These are phyloP conservation scores for Neodontobutis hainanensis DNA, from an alignment of 2,113 vertebrate species.

Conservation along the genomic window DNA sequence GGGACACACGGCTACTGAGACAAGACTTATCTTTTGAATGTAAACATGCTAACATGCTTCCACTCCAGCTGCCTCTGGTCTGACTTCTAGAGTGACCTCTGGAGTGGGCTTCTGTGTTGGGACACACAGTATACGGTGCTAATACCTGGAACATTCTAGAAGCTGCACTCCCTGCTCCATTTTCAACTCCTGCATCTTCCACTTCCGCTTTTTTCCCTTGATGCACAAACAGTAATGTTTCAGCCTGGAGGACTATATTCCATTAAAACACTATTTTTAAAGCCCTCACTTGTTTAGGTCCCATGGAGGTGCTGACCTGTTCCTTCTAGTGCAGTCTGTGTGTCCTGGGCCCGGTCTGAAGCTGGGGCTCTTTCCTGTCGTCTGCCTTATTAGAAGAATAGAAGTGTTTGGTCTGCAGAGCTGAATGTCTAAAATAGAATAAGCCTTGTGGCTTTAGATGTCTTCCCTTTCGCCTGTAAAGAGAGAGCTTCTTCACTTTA, in stretches of 20 bases:
- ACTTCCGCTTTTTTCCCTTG: background rate
- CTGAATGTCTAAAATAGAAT: too few relatives aligned
- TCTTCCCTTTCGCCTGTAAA: too few relatives aligned
- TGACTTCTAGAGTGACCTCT: conserved; percentile 6
- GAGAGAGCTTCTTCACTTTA: too few relatives aligned
- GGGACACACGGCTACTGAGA: conserved; percentile 25
- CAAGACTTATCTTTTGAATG: conserved; percentile 37
- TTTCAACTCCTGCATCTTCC: background rate
- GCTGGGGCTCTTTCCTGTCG: conserved; percentile 20
- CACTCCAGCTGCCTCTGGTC: conserved; percentile 52
- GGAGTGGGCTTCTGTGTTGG: conserved; percentile 33
- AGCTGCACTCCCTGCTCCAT: conserved; percentile 9
- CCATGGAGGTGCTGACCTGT: conserved; percentile 10
- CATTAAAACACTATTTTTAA: conserved; percentile 15
- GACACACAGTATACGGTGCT: conserved; percentile 63
- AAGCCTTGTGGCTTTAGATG: background rate
- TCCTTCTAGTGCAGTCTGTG: too few relatives aligned
- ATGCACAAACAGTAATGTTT: background rate
- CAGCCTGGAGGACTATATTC: background rate
- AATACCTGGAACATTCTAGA: conserved; percentile 53
- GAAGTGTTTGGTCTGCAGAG: background rate
- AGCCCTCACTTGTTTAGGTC: conserved; percentile 4
- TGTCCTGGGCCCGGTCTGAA: conserved; percentile 22
- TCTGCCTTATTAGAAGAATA: conserved; percentile 45
- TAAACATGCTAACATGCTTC: conserved; percentile 49